Evolutionary conservation across 2,888 invertebrate species (phyloP).

Genomic region (Lasius fuliginosus): DNA sequence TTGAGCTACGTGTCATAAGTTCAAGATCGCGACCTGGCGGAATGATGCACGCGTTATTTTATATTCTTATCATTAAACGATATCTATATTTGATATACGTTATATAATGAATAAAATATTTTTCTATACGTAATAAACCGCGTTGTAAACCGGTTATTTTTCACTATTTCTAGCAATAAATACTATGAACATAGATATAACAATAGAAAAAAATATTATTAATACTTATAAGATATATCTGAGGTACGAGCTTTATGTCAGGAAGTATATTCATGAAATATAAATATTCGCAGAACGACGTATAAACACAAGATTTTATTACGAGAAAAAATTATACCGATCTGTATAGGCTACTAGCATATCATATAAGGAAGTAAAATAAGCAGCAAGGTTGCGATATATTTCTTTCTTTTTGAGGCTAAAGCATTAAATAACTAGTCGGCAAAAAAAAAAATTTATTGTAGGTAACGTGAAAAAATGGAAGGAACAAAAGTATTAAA

Average conservation of each 20-base stretch:
- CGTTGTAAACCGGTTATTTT: background rate
- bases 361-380: conserved; percentile 64
- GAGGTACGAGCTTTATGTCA: background rate
- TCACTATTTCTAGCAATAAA: background rate
- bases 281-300: background rate
- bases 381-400: conserved; percentile 64
- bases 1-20: background rate
- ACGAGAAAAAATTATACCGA: conserved; percentile 55
- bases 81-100: background rate
- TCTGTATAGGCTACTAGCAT: conserved; percentile 17
- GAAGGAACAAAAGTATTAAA: conserved; percentile 17
- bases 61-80: conserved; percentile 12
- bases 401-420: conserved; percentile 46
- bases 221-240: background rate
- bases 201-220: background rate
- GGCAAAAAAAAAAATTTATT: conserved; percentile 22
- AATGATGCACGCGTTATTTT: background rate
- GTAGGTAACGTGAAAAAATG: conserved; percentile 22
- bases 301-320: conserved; percentile 31
- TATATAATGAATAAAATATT: background rate
- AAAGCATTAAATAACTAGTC: conserved; percentile 54
- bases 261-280: conserved; percentile 28
- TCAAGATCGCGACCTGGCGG: conserved; percentile 23
- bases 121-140: background rate
- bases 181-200: background rate